Conservation (phyloP, 2,113 vertebrate species). For the Coptodon bakossiorum region DNA sequence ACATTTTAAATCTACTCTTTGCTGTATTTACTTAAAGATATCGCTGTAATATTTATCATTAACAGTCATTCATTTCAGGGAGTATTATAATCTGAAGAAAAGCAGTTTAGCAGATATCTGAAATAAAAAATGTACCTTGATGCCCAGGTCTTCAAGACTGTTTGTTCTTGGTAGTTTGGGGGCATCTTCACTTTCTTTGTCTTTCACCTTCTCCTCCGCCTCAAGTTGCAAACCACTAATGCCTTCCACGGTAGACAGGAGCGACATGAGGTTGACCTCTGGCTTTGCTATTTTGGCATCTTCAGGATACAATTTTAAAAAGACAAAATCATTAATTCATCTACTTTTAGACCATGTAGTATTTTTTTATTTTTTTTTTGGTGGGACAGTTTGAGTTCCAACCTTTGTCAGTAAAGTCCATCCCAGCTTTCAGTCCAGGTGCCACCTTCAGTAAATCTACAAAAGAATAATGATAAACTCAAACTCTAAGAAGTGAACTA, state of each 20-base stretch:
- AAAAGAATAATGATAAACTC: background rate
- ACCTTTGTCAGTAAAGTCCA: conserved; percentile 82
- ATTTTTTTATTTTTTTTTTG: background rate
- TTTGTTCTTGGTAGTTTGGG: conserved; percentile 71
- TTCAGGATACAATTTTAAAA: conserved; percentile 4
- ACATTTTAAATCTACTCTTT: background rate
- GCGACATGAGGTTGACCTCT: conserved; percentile 77
- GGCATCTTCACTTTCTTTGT: conserved; percentile 9
- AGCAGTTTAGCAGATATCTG: background rate
- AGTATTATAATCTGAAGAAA: background rate
- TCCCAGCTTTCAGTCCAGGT: conserved; percentile 80
- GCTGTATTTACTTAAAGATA: background rate
- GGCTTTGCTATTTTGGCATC: conserved; percentile 57
- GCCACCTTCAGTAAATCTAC: conserved; percentile 79
- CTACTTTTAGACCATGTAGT: background rate
- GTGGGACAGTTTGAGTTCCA: background rate
- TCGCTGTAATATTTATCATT: background rate
- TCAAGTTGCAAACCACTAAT: conserved; percentile 58
- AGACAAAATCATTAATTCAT: background rate
- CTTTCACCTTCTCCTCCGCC: conserved; percentile 56
- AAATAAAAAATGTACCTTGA: conserved; percentile 65
- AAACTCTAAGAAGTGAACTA: background rate
- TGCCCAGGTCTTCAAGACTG: conserved; percentile 84
- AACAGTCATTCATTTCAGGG: background rate
- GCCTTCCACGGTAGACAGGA: conserved; percentile 77